phyloP scores from a whole-genome alignment of 2,113 vertebrate species.

The Plotosus lineatus region DNA sequence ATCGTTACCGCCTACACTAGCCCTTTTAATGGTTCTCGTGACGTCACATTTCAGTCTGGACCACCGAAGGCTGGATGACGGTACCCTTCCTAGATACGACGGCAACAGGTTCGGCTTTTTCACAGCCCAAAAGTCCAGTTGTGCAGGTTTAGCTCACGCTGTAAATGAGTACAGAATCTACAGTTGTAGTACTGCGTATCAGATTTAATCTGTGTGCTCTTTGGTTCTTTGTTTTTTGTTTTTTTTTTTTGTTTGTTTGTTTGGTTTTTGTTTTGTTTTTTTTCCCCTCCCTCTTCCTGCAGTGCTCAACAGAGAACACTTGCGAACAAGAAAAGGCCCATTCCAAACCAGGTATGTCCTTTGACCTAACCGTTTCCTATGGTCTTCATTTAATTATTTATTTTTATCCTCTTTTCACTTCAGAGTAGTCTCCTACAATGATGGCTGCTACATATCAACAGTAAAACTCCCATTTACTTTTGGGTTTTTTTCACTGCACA shows the following conservation, averaged over 20 bases:
- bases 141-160: not conserved
- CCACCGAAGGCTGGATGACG: constrained; percentile 77
- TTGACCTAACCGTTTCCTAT: not conserved
- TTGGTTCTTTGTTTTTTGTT: not conserved
- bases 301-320: constrained; percentile 92
- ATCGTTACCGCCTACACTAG: not conserved
- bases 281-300: constrained; percentile 46
- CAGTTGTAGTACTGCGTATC: not conserved
- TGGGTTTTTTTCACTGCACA: not conserved
- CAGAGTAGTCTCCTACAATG: not conserved
- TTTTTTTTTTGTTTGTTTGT: not conserved
- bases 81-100: constrained; percentile 71
- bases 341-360: constrained; percentile 89
- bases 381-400: not conserved
- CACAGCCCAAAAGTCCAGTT: not conserved
- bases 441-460: not conserved
- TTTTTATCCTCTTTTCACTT: not conserved
- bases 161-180: not conserved
- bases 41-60: constrained; percentile 80
- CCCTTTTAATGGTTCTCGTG: constrained; percentile 71
- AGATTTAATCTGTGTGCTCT: not conserved
- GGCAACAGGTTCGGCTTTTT: constrained; percentile 74
- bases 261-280: not conserved
- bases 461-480: not conserved
- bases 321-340: constrained; percentile 89